Percentiles rank a stretch among this genome's conserved stretches.
phyloP scores from a whole-genome alignment of 2,888 invertebrate species.

The Leptinotarsa peninsularis region DNA sequence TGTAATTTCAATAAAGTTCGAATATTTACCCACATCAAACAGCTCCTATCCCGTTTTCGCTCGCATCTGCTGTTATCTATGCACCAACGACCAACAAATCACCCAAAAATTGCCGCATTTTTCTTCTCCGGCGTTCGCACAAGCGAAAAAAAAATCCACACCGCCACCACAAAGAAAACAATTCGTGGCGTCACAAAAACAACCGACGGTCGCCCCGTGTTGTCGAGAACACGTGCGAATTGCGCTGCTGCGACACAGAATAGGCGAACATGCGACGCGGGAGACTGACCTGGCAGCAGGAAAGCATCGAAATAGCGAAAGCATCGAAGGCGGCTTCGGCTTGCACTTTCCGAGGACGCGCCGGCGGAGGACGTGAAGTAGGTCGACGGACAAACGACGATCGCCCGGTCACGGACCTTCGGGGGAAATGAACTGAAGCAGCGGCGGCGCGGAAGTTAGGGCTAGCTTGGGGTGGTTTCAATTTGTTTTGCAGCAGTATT shows the following conservation, averaged over 20 bases:
- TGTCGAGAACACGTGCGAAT: conserved; percentile 46
- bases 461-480: background rate
- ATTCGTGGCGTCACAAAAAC: conserved; percentile 27
- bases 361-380: conserved; percentile 47
- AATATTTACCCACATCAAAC: no score
- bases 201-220: conserved; percentile 36
- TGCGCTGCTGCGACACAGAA: conserved; percentile 28
- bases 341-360: conserved; percentile 46
- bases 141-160: background rate
- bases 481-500: no score
- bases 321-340: conserved; percentile 36
- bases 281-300: conserved; percentile 30
- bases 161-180: conserved; percentile 30
- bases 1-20: no score
- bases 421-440: conserved; percentile 58
- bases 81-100: background rate
- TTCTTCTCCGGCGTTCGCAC: background rate
- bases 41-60: no score
- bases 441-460: conserved; percentile 18
- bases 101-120: background rate
- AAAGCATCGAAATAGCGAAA: conserved; percentile 16
- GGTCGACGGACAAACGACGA: conserved; percentile 49
- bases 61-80: background rate
- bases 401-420: conserved; percentile 57
- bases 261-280: conserved; percentile 37